Base-by-base conservation (phyloP, 2,888 invertebrate species). In the Noctua janthina region DNA sequence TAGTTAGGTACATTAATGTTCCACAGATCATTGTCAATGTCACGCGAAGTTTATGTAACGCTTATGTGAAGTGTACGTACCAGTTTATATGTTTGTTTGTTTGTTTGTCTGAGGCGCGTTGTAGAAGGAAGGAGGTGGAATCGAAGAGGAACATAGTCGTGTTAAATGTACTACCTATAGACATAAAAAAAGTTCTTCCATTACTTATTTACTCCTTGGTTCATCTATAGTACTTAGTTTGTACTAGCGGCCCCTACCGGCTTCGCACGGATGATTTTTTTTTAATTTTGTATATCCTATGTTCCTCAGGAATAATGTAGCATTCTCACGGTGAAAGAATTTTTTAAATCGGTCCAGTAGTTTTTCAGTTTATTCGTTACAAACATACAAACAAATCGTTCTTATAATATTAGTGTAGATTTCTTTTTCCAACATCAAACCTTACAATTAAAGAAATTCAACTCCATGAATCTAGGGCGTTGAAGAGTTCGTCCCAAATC, bases 11-110 rank as follows among this genome's bases (percentile, higher is more conserved):
- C 39, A 43, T 69, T 1, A 6, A n/a, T 81, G 46, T 56, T 71
- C 23, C 17, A 20, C 39, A 66, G 10, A 56, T 56, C 66, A 82
- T 49, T 72, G 54, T 71, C 81, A 17, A 76, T 39, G 59, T 49
- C 76, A 79, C 5, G 49, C 13, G 10, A 23, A 46, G 62, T 29
- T 7, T 35, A 46, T 6, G 23, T 69, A 35, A 67, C 20, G 23
- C 23, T 7, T 23, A 46, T 2, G 23, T 7, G 10, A 51, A 13
- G n/a, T 23, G 15, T 23, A 35, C 15, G 5, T n/a, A 20, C 39
- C 0, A 15, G 49, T 76, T 72, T 20, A 54, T 10, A 5, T 39
- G 5, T 39, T 5, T 39, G 39, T 39, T 5, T 39, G 5, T 49
- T 49, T 51, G 51, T 51, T 51, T 76, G 13, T 56, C 11, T 46